Evolutionary conservation across 2,888 invertebrate genomes (phyloP), one percentile per base, ranked within the genome.

Genomic region (Drosophila nigricruria): DNA sequence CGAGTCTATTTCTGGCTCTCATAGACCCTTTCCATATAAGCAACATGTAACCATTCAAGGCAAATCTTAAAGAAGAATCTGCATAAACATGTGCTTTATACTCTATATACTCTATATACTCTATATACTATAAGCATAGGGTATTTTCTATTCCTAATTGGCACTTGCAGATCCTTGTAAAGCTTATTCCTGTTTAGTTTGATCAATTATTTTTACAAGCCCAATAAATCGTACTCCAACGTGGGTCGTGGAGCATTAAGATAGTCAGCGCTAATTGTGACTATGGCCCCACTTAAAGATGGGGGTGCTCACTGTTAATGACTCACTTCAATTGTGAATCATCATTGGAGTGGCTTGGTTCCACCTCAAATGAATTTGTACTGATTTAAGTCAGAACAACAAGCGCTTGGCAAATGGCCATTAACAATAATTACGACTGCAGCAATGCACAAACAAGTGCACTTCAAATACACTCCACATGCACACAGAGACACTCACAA

Each of bases 371-470:
- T 63, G 63, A 63, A 71, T 70, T 66, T 76, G 66, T 67, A 65
- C 56, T 59, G 75, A 65, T 70, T 74, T 60, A 57, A 57, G 57
- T 25, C 64, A 59, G 68, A 59, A 72, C 68, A 77, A 77, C 66
- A 65, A 72, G 56, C 64, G 66, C 72, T 73, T 65, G 59, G 63
- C 78, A 89, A 84, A 89, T 81, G 87, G 78, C 80, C 86, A 86
- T 86, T 90, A 90, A 86, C 87, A 81, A 90, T 88, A 90, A 86
- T 89, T 86, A 90, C 84, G 87, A 87, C 79, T 86, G 84, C 85
- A 68, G 89, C 85, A 89, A 73, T 77, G 64, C 71, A 89, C 86
- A 79, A 81, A 66, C 89, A 88, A 88, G 89, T 70, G 78, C 69
- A 80, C 90, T 88, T 73, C 63, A 77, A 53, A 43, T 49, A 50